A percentile compares a stretch with the other conserved stretches of the same genome.
Evolutionary conservation across 2,113 vertebrate species (phyloP).

Genomic region (Typhlomys cinereus): DNA sequence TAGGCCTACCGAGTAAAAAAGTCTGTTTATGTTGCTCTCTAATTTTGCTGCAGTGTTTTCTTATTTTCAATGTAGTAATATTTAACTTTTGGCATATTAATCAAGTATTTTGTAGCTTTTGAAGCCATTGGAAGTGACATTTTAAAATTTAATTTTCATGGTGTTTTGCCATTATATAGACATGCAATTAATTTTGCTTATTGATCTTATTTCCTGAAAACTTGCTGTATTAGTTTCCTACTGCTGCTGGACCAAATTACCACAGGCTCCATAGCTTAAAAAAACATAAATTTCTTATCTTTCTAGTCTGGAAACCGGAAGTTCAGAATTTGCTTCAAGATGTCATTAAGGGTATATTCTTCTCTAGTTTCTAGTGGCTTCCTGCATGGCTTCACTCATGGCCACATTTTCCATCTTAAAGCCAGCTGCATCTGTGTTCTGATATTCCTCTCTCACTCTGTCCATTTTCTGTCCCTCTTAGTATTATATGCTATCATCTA

Average conservation of each 20-base stretch:
- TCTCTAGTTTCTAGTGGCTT: neutral
- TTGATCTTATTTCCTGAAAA: neutral
- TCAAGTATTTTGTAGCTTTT: neutral
- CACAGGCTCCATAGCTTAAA: neutral
- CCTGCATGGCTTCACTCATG: neutral
- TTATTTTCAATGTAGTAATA: neutral
- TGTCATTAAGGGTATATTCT: neutral
- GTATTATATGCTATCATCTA: neutral
- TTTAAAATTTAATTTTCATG: neutral
- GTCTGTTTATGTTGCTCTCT: neutral
- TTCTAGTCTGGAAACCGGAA: neutral
- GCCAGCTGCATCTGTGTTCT: neutral
- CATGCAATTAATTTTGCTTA: neutral
- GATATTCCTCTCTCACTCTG: neutral
- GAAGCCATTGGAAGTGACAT: neutral
- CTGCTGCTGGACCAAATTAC: slow-evolving; percentile 2
- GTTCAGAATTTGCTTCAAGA: neutral
- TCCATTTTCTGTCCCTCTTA: neutral
- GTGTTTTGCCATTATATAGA: neutral
- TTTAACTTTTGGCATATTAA: neutral
- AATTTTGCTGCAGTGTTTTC: neutral
- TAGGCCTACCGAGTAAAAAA: neutral
- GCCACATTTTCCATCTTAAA: neutral
- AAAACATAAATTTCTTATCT: neutral
- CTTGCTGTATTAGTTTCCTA: neutral